Evolutionary conservation across 2,888 invertebrate genomes (phyloP).

Genomic region (Pharmacophagus antenor): DNA sequence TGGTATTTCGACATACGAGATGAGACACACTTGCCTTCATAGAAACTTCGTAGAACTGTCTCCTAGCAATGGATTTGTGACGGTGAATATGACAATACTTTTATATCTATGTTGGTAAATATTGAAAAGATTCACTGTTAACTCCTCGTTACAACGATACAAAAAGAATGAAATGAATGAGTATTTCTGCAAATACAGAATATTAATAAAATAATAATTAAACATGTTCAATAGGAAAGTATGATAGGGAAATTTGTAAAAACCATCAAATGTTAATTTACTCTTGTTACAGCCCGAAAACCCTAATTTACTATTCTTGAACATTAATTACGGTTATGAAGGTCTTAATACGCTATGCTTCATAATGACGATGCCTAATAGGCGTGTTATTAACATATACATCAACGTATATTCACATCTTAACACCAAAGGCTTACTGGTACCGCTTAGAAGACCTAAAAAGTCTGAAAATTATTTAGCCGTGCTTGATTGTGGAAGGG

Average conservation of each 20-base stretch:
- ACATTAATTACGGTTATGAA: constrained; percentile 53
- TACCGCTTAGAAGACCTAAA: constrained; percentile 55
- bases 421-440: constrained; percentile 55
- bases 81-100: constrained; percentile 46
- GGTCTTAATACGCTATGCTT: constrained; percentile 62
- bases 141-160: too few relatives aligned
- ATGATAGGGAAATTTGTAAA: neutral
- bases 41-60: constrained; percentile 57
- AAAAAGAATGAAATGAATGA: too few relatives aligned
- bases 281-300: constrained; percentile 51
- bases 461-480: constrained; percentile 51
- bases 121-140: too few relatives aligned
- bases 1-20: constrained; percentile 66
- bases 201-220: neutral
- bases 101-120: neutral
- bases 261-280: neutral
- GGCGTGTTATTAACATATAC: constrained; percentile 54
- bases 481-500: constrained; percentile 66
- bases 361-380: constrained; percentile 62
- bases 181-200: too few relatives aligned
- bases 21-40: constrained; percentile 66
- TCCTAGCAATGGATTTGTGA: constrained; percentile 58
- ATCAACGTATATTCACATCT: constrained; percentile 53
- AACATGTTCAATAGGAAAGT: neutral
- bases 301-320: constrained; percentile 54